Conservation (phyloP, 1,140 invertebrate genomes). For the Drosophila ercepeae region DNA sequence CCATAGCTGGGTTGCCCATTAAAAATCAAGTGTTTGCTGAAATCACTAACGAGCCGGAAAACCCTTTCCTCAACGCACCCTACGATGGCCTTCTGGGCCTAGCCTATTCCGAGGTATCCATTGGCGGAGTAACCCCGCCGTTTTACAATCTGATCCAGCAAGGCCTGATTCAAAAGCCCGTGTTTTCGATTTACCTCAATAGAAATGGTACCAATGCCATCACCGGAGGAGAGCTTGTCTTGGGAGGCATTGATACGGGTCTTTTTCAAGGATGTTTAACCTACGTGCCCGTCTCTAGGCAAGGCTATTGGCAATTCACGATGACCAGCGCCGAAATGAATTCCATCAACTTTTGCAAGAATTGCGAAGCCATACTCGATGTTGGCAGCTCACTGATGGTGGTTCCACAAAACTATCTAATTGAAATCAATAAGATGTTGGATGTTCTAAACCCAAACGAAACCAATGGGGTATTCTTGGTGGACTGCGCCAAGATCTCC, state of each 20-base stretch:
- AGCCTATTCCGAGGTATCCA: slow-evolving; percentile 93
- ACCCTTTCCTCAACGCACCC: slow-evolving; percentile 96
- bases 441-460: slow-evolving; percentile 89
- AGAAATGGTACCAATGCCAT: slow-evolving; percentile 88
- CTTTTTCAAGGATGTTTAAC: slow-evolving; percentile 95
- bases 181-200: slow-evolving; percentile 96
- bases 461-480: slow-evolving; percentile 85
- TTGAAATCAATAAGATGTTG: slow-evolving; percentile 88
- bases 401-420: slow-evolving; percentile 91
- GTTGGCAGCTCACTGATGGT: slow-evolving; percentile 98
- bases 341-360: slow-evolving; percentile 85
- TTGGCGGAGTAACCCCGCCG: slow-evolving; percentile 94
- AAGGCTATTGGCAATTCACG: slow-evolving; percentile 98
- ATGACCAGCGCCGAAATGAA: slow-evolving; percentile 89
- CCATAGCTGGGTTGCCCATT: slow-evolving; percentile 87
- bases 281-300: slow-evolving; percentile 92
- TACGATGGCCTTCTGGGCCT: slow-evolving; percentile 98
- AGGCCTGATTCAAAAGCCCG: slow-evolving; percentile 88
- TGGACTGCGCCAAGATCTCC: slow-evolving; percentile 84
- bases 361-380: slow-evolving; percentile 97
- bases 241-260: slow-evolving; percentile 95
- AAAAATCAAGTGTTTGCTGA: slow-evolving; percentile 97
- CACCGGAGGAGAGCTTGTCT: slow-evolving; percentile 94
- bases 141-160: slow-evolving; percentile 97
- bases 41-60: slow-evolving; percentile 92